Percentiles rank a stretch among this genome's conserved stretches.
Evolutionary conservation across 2,113 vertebrate species (phyloP).

Genomic region (Nesoenas mayeri): DNA sequence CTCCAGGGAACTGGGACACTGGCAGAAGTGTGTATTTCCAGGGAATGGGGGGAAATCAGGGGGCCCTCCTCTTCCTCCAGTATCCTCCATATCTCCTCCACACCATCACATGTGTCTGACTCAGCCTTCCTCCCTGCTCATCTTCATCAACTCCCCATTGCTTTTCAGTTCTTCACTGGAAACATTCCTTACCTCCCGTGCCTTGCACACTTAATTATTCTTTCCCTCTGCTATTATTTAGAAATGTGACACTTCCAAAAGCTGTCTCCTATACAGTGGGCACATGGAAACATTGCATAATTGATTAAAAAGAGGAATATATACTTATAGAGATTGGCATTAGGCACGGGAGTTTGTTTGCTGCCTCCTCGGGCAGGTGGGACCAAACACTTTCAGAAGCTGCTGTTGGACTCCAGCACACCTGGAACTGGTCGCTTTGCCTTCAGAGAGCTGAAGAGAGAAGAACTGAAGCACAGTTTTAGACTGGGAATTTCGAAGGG

Average conservation of each 20-base stretch:
- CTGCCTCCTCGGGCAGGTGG: not conserved
- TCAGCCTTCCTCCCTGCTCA: not conserved
- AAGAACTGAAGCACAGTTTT: rapidly evolving
- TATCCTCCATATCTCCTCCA: not conserved
- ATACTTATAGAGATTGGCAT: not conserved
- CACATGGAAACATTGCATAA: not conserved
- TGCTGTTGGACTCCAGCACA: not conserved
- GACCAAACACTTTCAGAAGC: not conserved
- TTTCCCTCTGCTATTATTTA: not conserved
- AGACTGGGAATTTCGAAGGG: not conserved
- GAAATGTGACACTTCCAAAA: not conserved
- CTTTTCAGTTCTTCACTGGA: not conserved
- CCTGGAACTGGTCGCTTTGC: not conserved
- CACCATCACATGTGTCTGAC: not conserved
- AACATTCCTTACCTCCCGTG: not conserved
- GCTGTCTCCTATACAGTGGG: too few species aligned
- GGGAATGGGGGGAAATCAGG: not conserved
- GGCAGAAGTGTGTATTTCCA: not conserved
- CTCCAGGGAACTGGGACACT: not conserved
- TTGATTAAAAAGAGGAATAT: not conserved
- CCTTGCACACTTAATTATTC: not conserved
- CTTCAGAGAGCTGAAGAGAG: not conserved
- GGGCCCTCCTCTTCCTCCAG: not conserved
- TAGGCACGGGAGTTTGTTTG: not conserved
- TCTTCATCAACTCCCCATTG: not conserved